Conservation (phyloP, 2,888 invertebrate genomes). For the Nymphalis polychloros region DNA sequence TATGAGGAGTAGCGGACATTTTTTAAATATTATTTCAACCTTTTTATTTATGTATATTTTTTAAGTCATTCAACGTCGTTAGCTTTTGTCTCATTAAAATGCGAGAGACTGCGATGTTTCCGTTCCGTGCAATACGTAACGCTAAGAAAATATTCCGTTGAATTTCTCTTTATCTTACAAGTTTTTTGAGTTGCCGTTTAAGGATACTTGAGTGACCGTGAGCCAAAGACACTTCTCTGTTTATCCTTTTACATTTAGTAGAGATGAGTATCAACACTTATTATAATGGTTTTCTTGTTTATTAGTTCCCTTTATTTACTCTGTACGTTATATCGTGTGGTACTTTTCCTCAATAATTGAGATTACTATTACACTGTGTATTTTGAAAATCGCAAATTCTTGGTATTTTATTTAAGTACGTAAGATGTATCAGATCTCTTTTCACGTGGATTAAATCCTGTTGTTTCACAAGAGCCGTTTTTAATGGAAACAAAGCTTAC, state of each 20-base stretch:
- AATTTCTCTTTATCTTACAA: not conserved
- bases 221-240: no score
- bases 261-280: no score
- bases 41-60: constrained; percentile 3
- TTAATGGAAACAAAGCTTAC: not conserved
- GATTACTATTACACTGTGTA: no score
- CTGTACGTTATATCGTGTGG: no score
- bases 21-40: not conserved
- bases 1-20: not conserved
- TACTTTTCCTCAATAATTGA: no score
- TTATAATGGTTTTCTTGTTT: no score
- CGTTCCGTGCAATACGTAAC: constrained; percentile 5
- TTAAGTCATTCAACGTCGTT: constrained; percentile 2
- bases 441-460: not conserved
- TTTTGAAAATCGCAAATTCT: not conserved
- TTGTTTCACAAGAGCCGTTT: not conserved
- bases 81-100: constrained; percentile 29
- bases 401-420: not conserved
- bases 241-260: no score
- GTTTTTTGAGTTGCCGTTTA: not conserved
- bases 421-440: no score
- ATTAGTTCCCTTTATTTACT: no score
- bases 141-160: constrained; percentile 4
- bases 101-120: constrained; percentile 18
- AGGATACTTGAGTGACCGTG: no score